These are phyloP conservation scores for Drosophila teissieri DNA, from an alignment of 1,140 invertebrate genomes.

Conservation along the genomic window DNA sequence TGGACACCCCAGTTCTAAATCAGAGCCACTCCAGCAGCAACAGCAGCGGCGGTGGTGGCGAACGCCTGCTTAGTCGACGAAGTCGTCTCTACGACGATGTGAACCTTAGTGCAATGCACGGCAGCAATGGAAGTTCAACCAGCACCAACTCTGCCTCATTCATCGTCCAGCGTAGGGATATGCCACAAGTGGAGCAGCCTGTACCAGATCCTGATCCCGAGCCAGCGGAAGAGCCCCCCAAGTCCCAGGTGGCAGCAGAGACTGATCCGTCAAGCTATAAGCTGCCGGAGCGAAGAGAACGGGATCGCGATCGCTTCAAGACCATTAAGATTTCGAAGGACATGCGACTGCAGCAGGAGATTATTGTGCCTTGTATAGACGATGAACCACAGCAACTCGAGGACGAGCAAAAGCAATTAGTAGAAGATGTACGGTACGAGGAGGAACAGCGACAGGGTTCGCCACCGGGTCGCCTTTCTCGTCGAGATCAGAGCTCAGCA, in stretches of 20 bases:
- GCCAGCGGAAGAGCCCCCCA: conserved; percentile 12
- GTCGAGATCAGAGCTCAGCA: conserved; percentile 49
- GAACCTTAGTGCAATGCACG: conserved; percentile 69
- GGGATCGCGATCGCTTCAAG: conserved; percentile 83
- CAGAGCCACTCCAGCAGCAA: conserved; percentile 38
- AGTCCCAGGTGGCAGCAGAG: conserved; percentile 17
- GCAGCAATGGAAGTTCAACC: conserved; percentile 44
- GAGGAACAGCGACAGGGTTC: conserved; percentile 38
- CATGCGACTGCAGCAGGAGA: conserved; percentile 51
- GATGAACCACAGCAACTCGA: conserved; percentile 51
- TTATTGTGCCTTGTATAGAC: conserved; percentile 73
- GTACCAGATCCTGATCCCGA: conserved; percentile 29
- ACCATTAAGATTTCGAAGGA: conserved; percentile 80
- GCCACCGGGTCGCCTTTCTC: conserved; percentile 49
- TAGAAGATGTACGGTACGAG: background rate
- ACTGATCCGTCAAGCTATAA: conserved; percentile 58
- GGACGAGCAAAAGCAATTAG: conserved; percentile 27
- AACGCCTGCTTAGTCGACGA: conserved; percentile 74
- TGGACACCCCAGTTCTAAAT: conserved; percentile 30
- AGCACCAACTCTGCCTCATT: conserved; percentile 73
- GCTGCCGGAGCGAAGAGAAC: conserved; percentile 65
- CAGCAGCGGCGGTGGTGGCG: conserved; percentile 41
- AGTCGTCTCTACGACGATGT: conserved; percentile 82
- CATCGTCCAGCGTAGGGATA: conserved; percentile 64
- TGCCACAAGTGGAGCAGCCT: conserved; percentile 10